Base-by-base conservation (phyloP, 2,797 vertebrate species). In the Falco biarmicus region DNA sequence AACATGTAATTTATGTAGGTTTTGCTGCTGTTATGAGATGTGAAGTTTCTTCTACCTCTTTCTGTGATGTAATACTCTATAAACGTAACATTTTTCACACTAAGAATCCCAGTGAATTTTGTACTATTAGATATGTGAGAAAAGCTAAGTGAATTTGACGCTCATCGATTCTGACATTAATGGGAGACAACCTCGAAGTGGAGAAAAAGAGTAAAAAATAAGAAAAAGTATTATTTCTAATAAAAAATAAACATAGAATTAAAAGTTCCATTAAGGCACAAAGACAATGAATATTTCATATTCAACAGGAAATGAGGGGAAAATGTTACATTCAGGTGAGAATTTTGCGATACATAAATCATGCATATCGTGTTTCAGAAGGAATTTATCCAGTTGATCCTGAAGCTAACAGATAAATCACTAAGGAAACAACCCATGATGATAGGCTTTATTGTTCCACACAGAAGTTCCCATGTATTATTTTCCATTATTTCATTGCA, bases 401-500 rank as follows among this genome's bases (percentile, higher is more conserved):
- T 50, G 64, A 91, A 91, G 60, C 50, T 69, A 82, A 64, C 60
- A 90, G 66, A 84, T 90, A 94, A 84, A 82, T 79, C 82, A 53
- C 57, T 78, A 57, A 89, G 60, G 63, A 90, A 82, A 78, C 24
- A 65, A 54, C 59, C 53, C 84, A 63, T 79, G 87, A 92, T 48
- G 82, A 69, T 59, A 76, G 51, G 29, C 65, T 77, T 87, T 79
- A 71, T 61, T 94, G 84, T 91, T 94, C 26, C 29, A 91, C 29
- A 63, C 68, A 88, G 63, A 90, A 79, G 68, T 86, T 91, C 69
- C 51, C 47, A 65, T 87, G 77, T 93, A 57, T 84, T 84, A 59
- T 91, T 93, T 91, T 84, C 78, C 69, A 51, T 93, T 88, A 71
- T 93, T 78, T 93, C n/a, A 43, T 24, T 54, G 28, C 50, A 93